These are phyloP conservation scores for Caenorhabditis sp. DNA, from an alignment of 2,888 invertebrate species.

Conservation along the genomic window DNA sequence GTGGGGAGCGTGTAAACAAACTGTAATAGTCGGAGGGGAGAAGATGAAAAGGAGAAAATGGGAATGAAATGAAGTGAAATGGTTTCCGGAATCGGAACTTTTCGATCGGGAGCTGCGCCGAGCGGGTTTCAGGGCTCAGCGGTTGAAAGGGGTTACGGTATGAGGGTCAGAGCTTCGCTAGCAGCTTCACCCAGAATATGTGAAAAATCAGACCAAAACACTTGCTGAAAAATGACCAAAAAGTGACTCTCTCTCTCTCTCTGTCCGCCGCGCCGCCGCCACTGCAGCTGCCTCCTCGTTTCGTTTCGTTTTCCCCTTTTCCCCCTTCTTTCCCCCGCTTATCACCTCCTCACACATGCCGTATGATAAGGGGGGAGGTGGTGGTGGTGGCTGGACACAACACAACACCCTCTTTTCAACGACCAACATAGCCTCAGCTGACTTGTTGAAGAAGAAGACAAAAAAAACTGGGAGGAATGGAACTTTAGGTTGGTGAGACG, in stretches of 20 bases:
- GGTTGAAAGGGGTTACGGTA: no score
- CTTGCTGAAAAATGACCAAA: background rate
- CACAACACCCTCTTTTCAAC: background rate
- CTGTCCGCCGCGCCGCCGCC: background rate
- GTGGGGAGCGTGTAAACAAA: background rate
- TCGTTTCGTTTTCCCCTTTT: background rate
- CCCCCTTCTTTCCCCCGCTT: slow-evolving; percentile 1
- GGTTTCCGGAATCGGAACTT: no score
- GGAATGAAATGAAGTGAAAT: background rate
- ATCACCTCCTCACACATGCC: background rate
- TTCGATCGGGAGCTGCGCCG: no score
- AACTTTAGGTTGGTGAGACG: no score
- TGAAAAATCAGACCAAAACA: no score
- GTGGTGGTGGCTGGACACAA: slow-evolving; percentile 26
- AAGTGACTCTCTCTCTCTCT: background rate
- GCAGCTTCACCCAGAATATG: no score
- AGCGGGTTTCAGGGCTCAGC: no score
- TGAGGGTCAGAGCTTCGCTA: no score
- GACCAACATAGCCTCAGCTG: no score
- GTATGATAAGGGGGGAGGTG: slow-evolving; percentile 24
- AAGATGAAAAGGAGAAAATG: background rate
- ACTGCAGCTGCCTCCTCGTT: no score
- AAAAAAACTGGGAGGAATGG: no score
- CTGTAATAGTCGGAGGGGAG: background rate
- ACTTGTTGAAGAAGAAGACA: no score